Base-by-base conservation (phyloP, 2,888 invertebrate genomes). In the Drosophila colorata region DNA sequence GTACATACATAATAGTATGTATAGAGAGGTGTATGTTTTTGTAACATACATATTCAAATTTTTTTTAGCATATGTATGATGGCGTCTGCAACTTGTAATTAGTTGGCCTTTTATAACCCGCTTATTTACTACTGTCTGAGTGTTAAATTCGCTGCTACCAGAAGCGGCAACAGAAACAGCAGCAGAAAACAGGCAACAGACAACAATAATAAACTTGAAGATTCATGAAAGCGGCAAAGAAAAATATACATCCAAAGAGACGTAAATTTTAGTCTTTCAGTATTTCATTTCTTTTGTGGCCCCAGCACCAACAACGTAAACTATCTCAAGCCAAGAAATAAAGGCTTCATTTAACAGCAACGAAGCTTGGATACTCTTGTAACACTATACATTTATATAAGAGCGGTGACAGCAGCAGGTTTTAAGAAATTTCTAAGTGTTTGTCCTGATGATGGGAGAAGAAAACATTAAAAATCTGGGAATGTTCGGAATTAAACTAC, bases 191-290 rank as follows among this genome's bases (percentile, higher is more conserved):
- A 31, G 20, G 44, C 67, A 71, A 66, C 75, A 56, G 69, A 67
- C 80, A 83, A 75, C 87, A 83, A 82, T 74, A 83, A 83, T 87
- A 88, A 85, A 88, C 85, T 84, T 69, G 74, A 76, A 89, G 83
- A 89, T 88, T 85, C 83, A 87, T 82, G 87, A 87, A 87, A 87
- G 89, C 80, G 80, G 80, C 86, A 75, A 81, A 78, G 65, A 60
- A 82, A 84, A 82, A 87, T 85, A 82, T 87, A 82, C 86, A 83
- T 56, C 59, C 71, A 55, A 77, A 68, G 69, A 77, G 71, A 77
- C 81, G 83, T 83, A 90, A 83, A 89, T 85, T 83, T 87, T 48
- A 75, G 69, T 80, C 74, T 84, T 75, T 84, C 72, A 40, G 87
- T 76, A 76, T 90, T 82, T 87, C 80, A 87, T 79, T 87, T 81